Conservation (phyloP, 2,113 vertebrate genomes). For the Myxocyprinus asiaticus region DNA sequence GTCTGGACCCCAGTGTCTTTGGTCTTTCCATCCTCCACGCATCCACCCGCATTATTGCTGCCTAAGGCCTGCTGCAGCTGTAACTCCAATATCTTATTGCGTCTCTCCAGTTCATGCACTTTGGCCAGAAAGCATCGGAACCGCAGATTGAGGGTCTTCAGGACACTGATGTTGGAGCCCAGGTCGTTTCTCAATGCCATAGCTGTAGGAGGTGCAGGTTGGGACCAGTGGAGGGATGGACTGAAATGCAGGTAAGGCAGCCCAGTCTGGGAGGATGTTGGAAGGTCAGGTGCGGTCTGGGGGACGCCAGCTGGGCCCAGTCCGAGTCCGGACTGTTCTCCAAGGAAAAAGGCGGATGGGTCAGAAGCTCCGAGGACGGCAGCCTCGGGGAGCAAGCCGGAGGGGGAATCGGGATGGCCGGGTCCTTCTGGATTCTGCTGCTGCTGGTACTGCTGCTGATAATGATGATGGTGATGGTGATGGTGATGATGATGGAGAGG, state of each 20-base stretch:
- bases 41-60: conserved; percentile 68
- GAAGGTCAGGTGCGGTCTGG: conserved; percentile 64
- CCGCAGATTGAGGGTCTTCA: conserved; percentile 92
- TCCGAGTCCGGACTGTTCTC: conserved; percentile 54
- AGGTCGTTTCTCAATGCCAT: conserved; percentile 95
- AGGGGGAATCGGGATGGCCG: conserved; percentile 76
- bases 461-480: conserved; percentile 62
- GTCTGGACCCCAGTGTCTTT: conserved; percentile 89
- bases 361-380: conserved; percentile 68
- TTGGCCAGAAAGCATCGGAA: conserved; percentile 96
- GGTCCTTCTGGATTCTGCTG: conserved; percentile 56
- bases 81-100: conserved; percentile 92
- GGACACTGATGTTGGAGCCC: conserved; percentile 95
- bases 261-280: conserved; percentile 43
- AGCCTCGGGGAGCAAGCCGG: conserved; percentile 68
- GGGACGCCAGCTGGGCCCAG: conserved; percentile 54
- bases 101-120: conserved; percentile 92
- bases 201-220: conserved; percentile 80
- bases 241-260: conserved; percentile 49
- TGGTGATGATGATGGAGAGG: conserved; percentile 78
- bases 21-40: conserved; percentile 63
- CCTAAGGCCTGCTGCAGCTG: conserved; percentile 91
- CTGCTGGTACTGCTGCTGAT: conserved; percentile 49
- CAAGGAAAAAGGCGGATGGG: conserved; percentile 64
- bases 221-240: conserved; percentile 56